These are phyloP conservation scores for Meloidogyne hapla DNA, from an alignment of 1,140 invertebrate species.

Conservation along the genomic window DNA sequence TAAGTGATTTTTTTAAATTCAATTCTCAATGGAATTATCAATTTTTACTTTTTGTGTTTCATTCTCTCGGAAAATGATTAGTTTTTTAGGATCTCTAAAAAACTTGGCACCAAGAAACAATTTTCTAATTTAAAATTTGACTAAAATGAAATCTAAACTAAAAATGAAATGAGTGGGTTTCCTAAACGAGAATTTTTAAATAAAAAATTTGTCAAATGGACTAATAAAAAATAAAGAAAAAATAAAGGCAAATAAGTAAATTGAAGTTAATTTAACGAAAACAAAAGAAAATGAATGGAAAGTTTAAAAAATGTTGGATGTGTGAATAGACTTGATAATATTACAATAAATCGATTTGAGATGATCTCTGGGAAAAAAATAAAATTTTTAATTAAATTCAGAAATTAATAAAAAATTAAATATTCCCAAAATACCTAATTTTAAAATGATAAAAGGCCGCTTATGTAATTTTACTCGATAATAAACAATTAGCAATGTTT, in stretches of 20 bases:
- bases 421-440: neutral
- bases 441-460: neutral
- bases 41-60: neutral
- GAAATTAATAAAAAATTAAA: neutral
- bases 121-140: too few relatives aligned
- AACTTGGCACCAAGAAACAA: too few relatives aligned
- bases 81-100: neutral
- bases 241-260: too few relatives aligned
- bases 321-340: neutral
- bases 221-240: neutral
- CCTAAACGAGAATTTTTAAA: neutral
- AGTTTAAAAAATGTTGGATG: neutral
- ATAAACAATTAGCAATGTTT: neutral
- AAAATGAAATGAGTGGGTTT: too few relatives aligned
- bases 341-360: neutral
- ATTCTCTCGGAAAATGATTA: neutral
- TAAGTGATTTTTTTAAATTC: neutral
- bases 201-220: neutral
- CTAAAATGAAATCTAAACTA: too few relatives aligned
- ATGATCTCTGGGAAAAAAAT: neutral
- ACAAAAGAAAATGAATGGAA: neutral
- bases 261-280: constrained; percentile 7
- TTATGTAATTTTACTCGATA: neutral
- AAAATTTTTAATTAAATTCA: neutral
- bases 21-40: neutral